A percentile compares a stretch with the other conserved stretches of the same genome.
Evolutionary conservation across 2,888 invertebrate species (phyloP).

Genomic region (Sisyra terminalis): DNA sequence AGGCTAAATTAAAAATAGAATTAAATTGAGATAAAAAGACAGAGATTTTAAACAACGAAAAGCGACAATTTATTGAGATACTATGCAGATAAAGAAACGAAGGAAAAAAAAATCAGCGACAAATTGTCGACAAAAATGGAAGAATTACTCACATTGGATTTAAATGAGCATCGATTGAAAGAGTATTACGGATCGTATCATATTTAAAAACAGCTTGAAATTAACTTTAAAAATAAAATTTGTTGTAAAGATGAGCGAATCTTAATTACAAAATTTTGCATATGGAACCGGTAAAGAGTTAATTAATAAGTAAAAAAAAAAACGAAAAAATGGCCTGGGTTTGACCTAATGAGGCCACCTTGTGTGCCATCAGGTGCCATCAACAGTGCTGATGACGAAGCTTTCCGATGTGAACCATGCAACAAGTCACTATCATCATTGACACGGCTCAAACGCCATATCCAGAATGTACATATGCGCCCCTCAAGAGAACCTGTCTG

Average conservation of each 20-base stretch:
- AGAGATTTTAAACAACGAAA: background rate
- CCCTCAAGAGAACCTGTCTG: conserved; percentile 81
- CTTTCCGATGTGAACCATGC: conserved; percentile 83
- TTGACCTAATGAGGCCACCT: conserved; percentile 18
- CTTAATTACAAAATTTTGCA: conserved; percentile 1
- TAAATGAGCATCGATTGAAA: background rate
- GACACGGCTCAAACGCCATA: conserved; percentile 78
- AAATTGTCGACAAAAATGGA: background rate
- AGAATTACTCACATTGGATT: background rate
- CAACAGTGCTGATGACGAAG: conserved; percentile 49
- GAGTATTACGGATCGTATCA: background rate
- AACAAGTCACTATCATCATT: conserved; percentile 78
- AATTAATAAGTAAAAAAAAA: background rate
- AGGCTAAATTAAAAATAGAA: no score
- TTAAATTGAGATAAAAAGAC: no score
- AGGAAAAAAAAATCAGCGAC: background rate
- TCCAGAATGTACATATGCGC: conserved; percentile 83
- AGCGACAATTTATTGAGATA: background rate
- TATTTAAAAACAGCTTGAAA: no score
- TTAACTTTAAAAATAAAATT: no score
- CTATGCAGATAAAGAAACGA: background rate
- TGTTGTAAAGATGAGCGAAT: no score
- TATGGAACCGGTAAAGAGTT: conserved; percentile 1
- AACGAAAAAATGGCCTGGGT: background rate
- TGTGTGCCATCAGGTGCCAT: conserved; percentile 38